phyloP scores from a whole-genome alignment of 2,113 vertebrate species.

The Globicephala melas region DNA sequence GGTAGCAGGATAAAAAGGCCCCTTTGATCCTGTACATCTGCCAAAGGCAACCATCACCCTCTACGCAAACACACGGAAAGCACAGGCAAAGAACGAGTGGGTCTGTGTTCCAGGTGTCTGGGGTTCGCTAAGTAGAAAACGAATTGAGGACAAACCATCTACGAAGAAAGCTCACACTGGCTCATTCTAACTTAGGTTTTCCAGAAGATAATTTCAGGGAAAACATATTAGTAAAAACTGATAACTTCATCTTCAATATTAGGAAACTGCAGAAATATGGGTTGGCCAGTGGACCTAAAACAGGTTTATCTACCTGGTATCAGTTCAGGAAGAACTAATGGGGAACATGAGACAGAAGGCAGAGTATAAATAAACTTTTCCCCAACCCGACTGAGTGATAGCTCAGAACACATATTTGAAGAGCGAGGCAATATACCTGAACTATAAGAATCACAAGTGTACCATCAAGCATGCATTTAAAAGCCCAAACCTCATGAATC shows the following conservation, averaged over 20 bases:
- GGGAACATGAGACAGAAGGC: not conserved
- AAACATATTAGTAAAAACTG: not conserved
- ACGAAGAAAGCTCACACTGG: not conserved
- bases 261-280: not conserved
- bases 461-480: not conserved
- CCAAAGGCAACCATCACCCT: constrained; percentile 37
- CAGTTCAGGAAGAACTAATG: not conserved
- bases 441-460: not conserved
- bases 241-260: not conserved
- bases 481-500: not conserved
- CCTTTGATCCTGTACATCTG: constrained; percentile 62
- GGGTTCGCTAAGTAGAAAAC: not conserved
- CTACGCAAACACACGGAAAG: not conserved
- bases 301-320: not conserved
- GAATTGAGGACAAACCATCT: not conserved
- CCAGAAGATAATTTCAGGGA: not conserved
- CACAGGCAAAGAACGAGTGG: not conserved
- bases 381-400: not conserved
- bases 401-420: not conserved
- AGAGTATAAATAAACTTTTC: not conserved
- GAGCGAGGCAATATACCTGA: not conserved
- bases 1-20: not conserved
- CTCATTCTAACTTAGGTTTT: not conserved
- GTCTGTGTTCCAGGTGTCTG: constrained; percentile 35
- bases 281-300: not conserved